Percentiles rank a stretch among this genome's conserved stretches.
Evolutionary conservation across 2,797 vertebrate genomes (phyloP).

Genomic region (Tenualosa ilisha): DNA sequence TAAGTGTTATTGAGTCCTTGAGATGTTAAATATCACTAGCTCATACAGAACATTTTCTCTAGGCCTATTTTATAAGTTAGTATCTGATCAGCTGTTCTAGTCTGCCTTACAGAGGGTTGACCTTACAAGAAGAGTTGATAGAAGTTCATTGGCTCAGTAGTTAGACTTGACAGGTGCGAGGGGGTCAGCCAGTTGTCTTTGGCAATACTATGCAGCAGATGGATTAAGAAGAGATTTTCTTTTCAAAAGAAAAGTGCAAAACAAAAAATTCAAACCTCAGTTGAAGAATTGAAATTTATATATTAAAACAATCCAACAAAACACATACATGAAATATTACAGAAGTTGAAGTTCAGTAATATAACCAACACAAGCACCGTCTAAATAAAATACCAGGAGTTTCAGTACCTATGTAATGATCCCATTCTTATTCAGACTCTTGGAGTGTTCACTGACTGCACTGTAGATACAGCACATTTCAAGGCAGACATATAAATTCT

Average conservation of each 20-base stretch:
- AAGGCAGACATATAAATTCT: neutral
- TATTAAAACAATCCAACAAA: conserved; percentile 43
- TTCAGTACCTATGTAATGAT: conserved; percentile 62
- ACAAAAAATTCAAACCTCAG: neutral
- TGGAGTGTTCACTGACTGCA: conserved; percentile 49
- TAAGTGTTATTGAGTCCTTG: neutral
- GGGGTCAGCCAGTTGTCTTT: neutral
- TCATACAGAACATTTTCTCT: neutral
- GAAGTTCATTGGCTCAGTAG: neutral
- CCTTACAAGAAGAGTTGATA: neutral
- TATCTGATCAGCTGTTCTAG: neutral
- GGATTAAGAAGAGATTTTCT: neutral
- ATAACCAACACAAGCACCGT: conserved; percentile 45
- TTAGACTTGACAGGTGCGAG: neutral
- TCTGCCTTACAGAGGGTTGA: neutral
- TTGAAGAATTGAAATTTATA: conserved; percentile 18
- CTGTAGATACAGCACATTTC: neutral
- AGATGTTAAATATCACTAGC: neutral
- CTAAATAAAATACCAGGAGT: conserved; percentile 30
- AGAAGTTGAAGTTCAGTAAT: conserved; percentile 53
- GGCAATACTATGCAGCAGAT: neutral
- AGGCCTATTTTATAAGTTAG: neutral
- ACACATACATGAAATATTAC: conserved; percentile 53
- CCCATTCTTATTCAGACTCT: conserved; percentile 43
- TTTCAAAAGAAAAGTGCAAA: neutral